Evolutionary conservation across 92 coral and sea anemone genomes (phyloP).

Genomic region (Phenganax stokvisi): DNA sequence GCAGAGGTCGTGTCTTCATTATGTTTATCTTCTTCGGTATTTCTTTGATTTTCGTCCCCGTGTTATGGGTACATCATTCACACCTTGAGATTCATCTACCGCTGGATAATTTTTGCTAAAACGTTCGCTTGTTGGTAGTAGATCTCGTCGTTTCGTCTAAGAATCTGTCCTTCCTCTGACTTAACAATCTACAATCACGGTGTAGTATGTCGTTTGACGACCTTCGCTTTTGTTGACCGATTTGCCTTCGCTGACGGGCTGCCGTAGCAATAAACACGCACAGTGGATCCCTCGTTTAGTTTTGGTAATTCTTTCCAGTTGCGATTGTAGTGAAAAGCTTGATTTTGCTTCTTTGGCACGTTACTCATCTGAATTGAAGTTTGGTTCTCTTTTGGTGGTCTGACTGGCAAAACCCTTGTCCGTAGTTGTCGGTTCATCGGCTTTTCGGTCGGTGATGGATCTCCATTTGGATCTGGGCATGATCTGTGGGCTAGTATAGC

Average conservation of each 20-base stretch:
- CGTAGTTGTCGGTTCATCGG: neutral
- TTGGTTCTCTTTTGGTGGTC: neutral
- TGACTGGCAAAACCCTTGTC: conserved; percentile 8
- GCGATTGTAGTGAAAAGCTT: neutral
- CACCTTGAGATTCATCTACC: neutral
- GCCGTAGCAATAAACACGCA: neutral
- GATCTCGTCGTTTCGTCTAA: conserved; percentile 25
- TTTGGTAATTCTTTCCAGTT: neutral
- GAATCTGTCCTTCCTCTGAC: conserved; percentile 20
- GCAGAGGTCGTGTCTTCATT: neutral
- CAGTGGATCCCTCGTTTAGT: neutral
- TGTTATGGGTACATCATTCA: neutral
- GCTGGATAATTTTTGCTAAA: neutral
- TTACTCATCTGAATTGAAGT: neutral
- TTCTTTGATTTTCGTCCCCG: neutral
- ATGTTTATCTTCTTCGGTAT: neutral
- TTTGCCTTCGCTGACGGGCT: conserved; percentile 9
- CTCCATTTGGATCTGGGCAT: conserved; percentile 10
- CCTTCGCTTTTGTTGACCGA: conserved; percentile 5
- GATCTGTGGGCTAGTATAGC: neutral
- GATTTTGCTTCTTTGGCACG: neutral
- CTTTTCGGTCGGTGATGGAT: neutral
- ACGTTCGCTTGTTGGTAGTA: conserved; percentile 21
- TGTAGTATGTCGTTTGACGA: neutral
- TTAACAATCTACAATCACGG: conserved; percentile 7